Percentiles rank a stretch among this genome's conserved stretches.
Conservation (phyloP, 1,140 invertebrate species). For the Harlomillsia oculata region DNA sequence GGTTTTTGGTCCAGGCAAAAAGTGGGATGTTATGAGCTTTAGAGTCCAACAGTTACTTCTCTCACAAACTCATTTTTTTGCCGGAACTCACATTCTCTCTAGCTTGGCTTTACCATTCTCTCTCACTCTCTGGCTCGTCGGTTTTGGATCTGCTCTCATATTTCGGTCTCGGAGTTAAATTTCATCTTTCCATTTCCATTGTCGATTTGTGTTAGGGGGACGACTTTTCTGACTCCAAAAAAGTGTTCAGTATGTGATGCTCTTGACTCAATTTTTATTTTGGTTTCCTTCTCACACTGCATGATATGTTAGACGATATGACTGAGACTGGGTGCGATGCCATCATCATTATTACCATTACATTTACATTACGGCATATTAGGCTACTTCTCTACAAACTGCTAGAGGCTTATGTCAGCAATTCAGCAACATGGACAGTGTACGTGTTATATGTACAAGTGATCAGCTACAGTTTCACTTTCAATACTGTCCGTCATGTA, state of each 20-base stretch:
- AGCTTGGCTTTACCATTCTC: background rate
- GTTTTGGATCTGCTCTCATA: constrained; percentile 13
- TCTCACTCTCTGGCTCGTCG: constrained; percentile 26
- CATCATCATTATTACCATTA: constrained; percentile 25
- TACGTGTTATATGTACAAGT: too few species aligned
- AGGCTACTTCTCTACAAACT: too few species aligned
- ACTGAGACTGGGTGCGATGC: constrained; percentile 13
- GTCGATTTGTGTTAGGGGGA: constrained; percentile 31
- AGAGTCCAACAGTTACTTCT: background rate
- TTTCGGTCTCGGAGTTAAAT: constrained; percentile 24
- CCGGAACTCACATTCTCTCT: background rate
- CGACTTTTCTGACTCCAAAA: constrained; percentile 22
- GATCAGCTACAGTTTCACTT: too few species aligned
- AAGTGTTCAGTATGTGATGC: background rate
- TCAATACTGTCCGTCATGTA: too few species aligned
- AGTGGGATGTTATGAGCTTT: background rate
- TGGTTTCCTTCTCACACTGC: constrained; percentile 10
- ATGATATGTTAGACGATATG: constrained; percentile 8
- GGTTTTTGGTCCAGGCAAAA: background rate
- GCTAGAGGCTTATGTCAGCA: too few species aligned
- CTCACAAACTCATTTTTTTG: too few species aligned
- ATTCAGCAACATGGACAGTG: too few species aligned
- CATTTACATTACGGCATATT: constrained; percentile 22
- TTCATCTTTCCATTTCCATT: constrained; percentile 27
- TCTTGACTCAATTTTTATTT: constrained; percentile 12